Percentiles rank a stretch among this genome's conserved stretches.
phyloP scores from a whole-genome alignment of 2,797 vertebrate genomes.

The Sebastes variabilis region DNA sequence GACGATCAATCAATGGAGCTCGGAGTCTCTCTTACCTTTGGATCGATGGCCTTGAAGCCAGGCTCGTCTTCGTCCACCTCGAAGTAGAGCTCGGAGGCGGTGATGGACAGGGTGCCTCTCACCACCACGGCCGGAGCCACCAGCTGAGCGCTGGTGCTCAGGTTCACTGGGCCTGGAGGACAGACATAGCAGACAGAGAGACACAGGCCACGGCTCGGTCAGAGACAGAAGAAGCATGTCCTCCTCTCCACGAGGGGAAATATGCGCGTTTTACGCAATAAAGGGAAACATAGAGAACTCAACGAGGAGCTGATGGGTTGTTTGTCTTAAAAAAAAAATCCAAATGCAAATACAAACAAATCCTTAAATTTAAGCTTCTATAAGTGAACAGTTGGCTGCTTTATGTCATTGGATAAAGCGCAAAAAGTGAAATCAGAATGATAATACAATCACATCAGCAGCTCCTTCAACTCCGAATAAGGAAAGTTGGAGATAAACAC shows the following conservation, averaged over 20 bases:
- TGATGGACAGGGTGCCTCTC: constrained; percentile 95
- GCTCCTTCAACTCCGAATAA: not conserved
- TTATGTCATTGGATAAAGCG: constrained; percentile 12
- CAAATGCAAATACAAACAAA: constrained; percentile 16
- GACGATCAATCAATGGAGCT: constrained; percentile 26
- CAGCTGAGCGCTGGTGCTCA: constrained; percentile 94
- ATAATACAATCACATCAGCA: not conserved
- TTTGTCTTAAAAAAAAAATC: constrained; percentile 2
- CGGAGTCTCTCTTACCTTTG: constrained; percentile 88
- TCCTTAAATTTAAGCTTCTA: not conserved
- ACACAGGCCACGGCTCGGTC: constrained; percentile 16
- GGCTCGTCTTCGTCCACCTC: constrained; percentile 98
- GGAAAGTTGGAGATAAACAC: not conserved
- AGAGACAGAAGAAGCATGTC: constrained; percentile 14
- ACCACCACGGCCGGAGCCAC: constrained; percentile 91
- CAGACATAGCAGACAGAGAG: not conserved
- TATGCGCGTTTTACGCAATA: not conserved
- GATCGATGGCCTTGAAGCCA: constrained; percentile 93
- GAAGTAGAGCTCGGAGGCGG: constrained; percentile 95
- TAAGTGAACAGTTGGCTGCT: constrained; percentile 22
- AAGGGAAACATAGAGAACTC: constrained; percentile 50
- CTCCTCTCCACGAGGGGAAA: not conserved
- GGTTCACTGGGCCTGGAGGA: constrained; percentile 89
- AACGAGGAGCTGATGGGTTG: constrained; percentile 9
- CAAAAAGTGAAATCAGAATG: not conserved